phyloP scores from a whole-genome alignment of 2,113 vertebrate genomes.

The Cinclus mexicanus region DNA sequence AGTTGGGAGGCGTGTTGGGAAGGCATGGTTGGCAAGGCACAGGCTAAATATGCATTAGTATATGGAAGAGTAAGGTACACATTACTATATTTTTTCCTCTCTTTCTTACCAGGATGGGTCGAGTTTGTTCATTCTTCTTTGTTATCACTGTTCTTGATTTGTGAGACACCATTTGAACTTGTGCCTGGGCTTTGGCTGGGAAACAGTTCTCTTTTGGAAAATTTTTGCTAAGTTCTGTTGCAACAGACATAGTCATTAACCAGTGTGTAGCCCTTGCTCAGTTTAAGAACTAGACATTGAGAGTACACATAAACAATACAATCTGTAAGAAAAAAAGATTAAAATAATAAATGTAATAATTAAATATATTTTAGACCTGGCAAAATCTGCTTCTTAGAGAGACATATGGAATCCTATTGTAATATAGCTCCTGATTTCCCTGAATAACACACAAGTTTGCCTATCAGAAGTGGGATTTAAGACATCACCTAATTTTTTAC shows the following conservation, averaged over 20 bases:
- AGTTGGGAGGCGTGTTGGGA: not conserved
- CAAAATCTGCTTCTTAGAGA: not conserved
- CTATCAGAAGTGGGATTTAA: not conserved
- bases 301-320: not conserved
- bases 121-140: not conserved
- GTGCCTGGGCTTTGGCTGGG: not conserved
- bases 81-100: not conserved
- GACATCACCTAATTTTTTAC: not conserved
- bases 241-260: not conserved
- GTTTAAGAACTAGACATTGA: not conserved
- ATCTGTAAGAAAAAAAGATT: not conserved
- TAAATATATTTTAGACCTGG: not conserved
- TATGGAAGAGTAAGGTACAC: not conserved
- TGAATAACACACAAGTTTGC: not conserved
- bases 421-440: not conserved
- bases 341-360: not conserved
- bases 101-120: not conserved
- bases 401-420: not conserved
- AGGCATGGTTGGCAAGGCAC: not conserved
- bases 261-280: not conserved
- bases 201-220: not conserved
- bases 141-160: not conserved
- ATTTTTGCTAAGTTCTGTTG: not conserved
- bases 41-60: not conserved
- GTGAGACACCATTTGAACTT: not conserved